Evolutionary conservation across 2,113 vertebrate species (phyloP).

Genomic region (Lepidothrix coronata): DNA sequence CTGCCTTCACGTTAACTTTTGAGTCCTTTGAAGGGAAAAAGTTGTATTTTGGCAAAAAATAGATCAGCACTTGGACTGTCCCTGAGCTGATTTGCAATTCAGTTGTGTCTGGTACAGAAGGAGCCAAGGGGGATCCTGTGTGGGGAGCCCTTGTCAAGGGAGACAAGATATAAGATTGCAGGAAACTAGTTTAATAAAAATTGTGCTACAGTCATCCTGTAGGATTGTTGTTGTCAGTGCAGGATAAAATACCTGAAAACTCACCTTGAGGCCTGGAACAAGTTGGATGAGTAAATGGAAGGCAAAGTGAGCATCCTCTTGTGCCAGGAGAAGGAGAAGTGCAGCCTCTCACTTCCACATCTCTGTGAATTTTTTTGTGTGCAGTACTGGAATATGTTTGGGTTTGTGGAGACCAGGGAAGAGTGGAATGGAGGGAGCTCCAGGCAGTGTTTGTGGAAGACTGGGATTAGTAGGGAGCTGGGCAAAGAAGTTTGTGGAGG

Average conservation of each 20-base stretch:
- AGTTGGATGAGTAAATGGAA: not conserved
- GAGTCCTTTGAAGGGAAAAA: not conserved
- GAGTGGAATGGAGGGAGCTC: not conserved
- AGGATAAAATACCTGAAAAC: not conserved
- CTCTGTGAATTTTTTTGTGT: not conserved
- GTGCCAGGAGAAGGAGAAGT: not conserved
- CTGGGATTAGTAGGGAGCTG: not conserved
- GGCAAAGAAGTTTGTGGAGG: not conserved
- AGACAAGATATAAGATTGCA: fast-evolving
- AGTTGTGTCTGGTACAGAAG: not conserved
- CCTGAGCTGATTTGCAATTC: fast-evolving
- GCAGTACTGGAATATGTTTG: not conserved
- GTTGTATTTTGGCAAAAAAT: not conserved
- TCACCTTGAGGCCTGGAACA: not conserved
- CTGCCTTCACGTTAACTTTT: not conserved
- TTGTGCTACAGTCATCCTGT: fast-evolving
- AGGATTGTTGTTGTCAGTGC: not conserved
- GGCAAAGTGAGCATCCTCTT: not conserved
- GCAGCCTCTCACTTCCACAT: not conserved
- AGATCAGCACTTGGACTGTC: not conserved
- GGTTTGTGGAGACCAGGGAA: not conserved
- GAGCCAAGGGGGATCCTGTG: fast-evolving
- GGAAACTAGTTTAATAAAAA: not conserved
- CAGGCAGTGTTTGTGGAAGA: not conserved
- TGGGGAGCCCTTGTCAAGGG: not conserved